Conservation (phyloP, 2,113 vertebrate species). For the Burhinus bistriatus region DNA sequence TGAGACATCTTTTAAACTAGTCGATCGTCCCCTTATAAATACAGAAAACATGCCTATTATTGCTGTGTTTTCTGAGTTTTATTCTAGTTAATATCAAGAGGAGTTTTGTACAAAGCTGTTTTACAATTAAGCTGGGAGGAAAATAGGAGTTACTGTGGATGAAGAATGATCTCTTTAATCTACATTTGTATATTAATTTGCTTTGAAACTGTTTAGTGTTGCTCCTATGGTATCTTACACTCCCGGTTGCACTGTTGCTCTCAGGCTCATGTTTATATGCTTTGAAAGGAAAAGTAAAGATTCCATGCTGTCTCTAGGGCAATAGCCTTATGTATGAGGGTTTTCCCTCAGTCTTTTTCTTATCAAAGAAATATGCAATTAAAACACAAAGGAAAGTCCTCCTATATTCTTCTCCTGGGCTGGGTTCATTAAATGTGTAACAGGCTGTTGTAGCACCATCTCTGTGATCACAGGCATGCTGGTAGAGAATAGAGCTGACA, state of each 20-base stretch:
- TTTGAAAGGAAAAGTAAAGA: slow-evolving; percentile 9
- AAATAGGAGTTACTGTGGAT: neutral
- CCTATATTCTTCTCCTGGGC: neutral
- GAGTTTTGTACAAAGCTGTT: neutral
- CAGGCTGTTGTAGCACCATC: neutral
- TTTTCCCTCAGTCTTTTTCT: slow-evolving; percentile 1
- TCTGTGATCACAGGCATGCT: slow-evolving; percentile 45
- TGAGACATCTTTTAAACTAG: neutral
- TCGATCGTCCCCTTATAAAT: neutral
- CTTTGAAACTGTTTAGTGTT: neutral
- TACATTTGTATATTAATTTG: neutral
- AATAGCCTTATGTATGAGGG: neutral
- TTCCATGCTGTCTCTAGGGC: neutral
- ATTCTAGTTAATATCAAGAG: neutral
- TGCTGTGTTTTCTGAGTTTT: neutral
- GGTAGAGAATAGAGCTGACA: slow-evolving; percentile 11
- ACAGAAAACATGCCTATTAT: neutral
- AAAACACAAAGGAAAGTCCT: slow-evolving; percentile 12
- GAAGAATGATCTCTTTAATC: neutral
- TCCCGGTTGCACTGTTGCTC: neutral
- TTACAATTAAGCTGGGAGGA: neutral
- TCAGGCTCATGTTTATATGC: neutral
- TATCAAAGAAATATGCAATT: slow-evolving; percentile 38
- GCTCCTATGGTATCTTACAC: neutral
- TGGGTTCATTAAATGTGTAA: neutral